Evolutionary conservation across 2,113 vertebrate species (phyloP).

Genomic region (Pangasianodon hypophthalmus): DNA sequence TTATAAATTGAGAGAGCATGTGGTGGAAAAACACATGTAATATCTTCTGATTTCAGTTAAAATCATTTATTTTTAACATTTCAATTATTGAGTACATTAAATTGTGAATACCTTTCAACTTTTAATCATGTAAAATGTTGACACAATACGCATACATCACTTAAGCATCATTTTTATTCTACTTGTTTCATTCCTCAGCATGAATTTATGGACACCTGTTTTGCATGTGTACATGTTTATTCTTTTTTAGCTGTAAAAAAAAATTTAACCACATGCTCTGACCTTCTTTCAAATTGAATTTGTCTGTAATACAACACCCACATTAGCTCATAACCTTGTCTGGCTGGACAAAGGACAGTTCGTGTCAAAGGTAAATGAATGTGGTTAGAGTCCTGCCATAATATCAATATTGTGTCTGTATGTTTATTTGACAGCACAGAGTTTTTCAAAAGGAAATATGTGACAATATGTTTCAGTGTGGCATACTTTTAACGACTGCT

Average conservation of each 20-base stretch:
- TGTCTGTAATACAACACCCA: neutral
- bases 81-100: neutral
- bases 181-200: neutral
- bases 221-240: neutral
- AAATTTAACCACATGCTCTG: neutral
- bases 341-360: neutral
- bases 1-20: too few species aligned
- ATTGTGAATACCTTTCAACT: neutral
- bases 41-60: neutral
- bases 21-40: neutral
- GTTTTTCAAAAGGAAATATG: neutral
- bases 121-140: neutral
- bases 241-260: neutral
- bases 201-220: neutral
- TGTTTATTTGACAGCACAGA: neutral
- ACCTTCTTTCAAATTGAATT: neutral
- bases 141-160: neutral
- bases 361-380: slow-evolving; percentile 2
- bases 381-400: neutral
- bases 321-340: neutral
- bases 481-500: neutral
- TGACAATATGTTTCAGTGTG: neutral
- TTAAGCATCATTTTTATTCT: neutral
- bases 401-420: neutral
- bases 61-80: neutral